These are phyloP conservation scores for Megaleporinus macrocephalus DNA, from an alignment of 2,113 vertebrate genomes.

Conservation along the genomic window DNA sequence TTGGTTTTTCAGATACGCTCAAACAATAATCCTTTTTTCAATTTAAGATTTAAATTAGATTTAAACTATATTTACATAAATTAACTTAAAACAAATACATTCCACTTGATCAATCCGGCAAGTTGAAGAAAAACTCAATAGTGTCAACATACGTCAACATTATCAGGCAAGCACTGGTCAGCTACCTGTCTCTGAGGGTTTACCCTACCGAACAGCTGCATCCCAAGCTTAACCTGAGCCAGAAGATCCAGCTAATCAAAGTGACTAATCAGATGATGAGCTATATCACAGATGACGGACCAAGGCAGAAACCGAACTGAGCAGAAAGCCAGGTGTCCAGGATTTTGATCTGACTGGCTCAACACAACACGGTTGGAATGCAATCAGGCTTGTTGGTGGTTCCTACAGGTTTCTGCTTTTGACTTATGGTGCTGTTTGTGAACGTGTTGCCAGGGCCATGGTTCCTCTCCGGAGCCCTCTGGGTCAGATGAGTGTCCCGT, in stretches of 20 bases:
- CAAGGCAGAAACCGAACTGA: not conserved
- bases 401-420: not conserved
- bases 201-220: no score
- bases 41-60: no score
- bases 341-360: not conserved
- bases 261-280: not conserved
- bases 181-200: no score
- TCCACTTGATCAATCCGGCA: no score
- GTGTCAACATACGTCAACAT: no score
- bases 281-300: not conserved
- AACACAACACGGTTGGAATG: not conserved
- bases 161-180: no score
- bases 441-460: slow-evolving; percentile 12
- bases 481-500: slow-evolving; percentile 79
- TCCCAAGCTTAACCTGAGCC: not conserved
- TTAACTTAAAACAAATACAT: no score
- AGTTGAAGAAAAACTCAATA: no score
- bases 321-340: not conserved
- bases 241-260: not conserved
- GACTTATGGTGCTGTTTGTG: slow-evolving; percentile 20
- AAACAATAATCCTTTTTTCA: no score
- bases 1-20: no score
- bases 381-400: not conserved
- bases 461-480: slow-evolving; percentile 28
- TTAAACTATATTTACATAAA: no score